These are phyloP conservation scores for Embidobia sp. DNA, from an alignment of 2,888 invertebrate species.

Conservation along the genomic window DNA sequence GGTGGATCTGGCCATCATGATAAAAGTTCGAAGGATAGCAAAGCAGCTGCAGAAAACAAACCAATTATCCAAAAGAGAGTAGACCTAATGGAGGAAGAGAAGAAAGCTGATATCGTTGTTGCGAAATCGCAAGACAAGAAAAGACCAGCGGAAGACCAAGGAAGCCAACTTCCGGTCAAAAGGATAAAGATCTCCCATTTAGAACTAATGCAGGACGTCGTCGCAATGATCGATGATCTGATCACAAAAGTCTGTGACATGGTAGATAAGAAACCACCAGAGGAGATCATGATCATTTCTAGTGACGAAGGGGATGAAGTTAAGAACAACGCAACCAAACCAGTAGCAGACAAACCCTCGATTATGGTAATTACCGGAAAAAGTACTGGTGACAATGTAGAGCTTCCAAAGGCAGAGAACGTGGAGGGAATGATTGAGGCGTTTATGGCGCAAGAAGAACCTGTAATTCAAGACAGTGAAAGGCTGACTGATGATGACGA, in stretches of 20 bases:
- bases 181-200: slow-evolving; percentile 77
- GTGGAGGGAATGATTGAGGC: slow-evolving; percentile 82
- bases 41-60: slow-evolving; percentile 66
- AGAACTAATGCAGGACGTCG: slow-evolving; percentile 79
- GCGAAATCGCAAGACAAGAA: slow-evolving; percentile 70
- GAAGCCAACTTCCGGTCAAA: slow-evolving; percentile 61
- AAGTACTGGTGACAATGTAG: slow-evolving; percentile 23
- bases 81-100: slow-evolving; percentile 70
- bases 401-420: slow-evolving; percentile 70
- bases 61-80: slow-evolving; percentile 63
- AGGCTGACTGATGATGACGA: slow-evolving; percentile 72
- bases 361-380: slow-evolving; percentile 14
- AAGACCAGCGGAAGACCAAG: slow-evolving; percentile 51
- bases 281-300: slow-evolving; percentile 74
- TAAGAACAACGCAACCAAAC: slow-evolving; percentile 30
- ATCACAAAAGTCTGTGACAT: slow-evolving; percentile 78
- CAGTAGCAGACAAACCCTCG: slow-evolving; percentile 5
- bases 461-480: slow-evolving; percentile 70
- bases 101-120: not conserved
- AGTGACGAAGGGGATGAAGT: slow-evolving; percentile 75
- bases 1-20: too few species aligned
- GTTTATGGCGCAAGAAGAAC: slow-evolving; percentile 81
- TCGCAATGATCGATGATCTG: slow-evolving; percentile 77
- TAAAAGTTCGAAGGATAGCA: too few species aligned
- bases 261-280: slow-evolving; percentile 65